Evolutionary conservation across 2,888 invertebrate genomes (phyloP).

Genomic region (Pemphredon lugubris): DNA sequence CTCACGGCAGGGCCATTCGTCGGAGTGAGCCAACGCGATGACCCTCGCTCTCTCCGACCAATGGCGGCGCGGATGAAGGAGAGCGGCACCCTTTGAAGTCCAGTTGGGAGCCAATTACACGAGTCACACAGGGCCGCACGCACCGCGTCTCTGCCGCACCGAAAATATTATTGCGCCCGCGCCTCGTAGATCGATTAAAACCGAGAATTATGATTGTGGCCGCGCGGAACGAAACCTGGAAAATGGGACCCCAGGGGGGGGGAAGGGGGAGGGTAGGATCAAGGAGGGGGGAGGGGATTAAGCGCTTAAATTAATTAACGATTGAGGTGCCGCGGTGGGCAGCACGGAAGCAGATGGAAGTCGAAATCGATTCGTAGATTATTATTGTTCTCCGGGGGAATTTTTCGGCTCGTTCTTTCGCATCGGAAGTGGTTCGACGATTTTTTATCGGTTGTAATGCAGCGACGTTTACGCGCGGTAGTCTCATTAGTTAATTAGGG

Average conservation of each 20-base stretch:
- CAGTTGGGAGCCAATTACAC: slow-evolving; percentile 82
- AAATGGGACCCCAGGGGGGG: slow-evolving; percentile 18
- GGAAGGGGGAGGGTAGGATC: slow-evolving; percentile 4
- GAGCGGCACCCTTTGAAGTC: slow-evolving; percentile 81
- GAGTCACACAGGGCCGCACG: slow-evolving; percentile 81
- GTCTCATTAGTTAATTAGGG: slow-evolving; percentile 6
- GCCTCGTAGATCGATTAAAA: slow-evolving; percentile 75
- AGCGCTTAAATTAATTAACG: slow-evolving; percentile 74
- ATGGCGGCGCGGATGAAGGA: slow-evolving; percentile 81
- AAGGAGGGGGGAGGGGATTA: slow-evolving; percentile 52
- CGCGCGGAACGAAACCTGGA: slow-evolving; percentile 55
- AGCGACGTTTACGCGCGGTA: slow-evolving; percentile 7
- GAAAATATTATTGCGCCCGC: slow-evolving; percentile 74
- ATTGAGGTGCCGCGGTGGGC: slow-evolving; percentile 40
- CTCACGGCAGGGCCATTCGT: slow-evolving; percentile 14
- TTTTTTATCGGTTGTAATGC: slow-evolving; percentile 28
- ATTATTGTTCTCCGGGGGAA: slow-evolving; percentile 5
- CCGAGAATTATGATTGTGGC: slow-evolving; percentile 72
- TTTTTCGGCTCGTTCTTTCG: not conserved
- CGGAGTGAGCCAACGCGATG: slow-evolving; percentile 39
- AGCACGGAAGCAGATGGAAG: slow-evolving; percentile 55
- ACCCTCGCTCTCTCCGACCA: slow-evolving; percentile 62
- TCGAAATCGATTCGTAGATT: slow-evolving; percentile 46
- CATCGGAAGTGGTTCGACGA: slow-evolving; percentile 2
- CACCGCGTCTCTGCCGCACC: slow-evolving; percentile 63